These are phyloP conservation scores for Amiota minor DNA, from an alignment of 2,888 invertebrate species.

Conservation along the genomic window DNA sequence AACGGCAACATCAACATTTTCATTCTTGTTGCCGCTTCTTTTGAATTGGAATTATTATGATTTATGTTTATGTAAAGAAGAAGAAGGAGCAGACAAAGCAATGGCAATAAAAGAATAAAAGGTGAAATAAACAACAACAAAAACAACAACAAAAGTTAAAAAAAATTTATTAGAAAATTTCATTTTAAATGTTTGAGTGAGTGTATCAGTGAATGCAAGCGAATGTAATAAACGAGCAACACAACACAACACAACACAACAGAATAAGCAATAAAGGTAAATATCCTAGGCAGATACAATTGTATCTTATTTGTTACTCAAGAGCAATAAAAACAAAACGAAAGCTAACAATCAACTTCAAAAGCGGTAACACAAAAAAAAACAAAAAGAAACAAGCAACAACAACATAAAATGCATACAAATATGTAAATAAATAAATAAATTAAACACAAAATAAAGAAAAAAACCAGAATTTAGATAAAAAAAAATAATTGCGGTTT, in stretches of 20 bases:
- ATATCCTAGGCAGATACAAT: background rate
- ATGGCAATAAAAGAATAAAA: background rate
- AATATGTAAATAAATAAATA: conserved; percentile 25
- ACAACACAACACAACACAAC: background rate
- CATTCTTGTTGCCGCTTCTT: too few relatives aligned
- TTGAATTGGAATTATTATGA: conserved; percentile 31
- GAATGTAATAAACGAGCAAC: background rate
- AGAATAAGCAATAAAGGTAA: conserved; percentile 16
- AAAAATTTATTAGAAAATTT: background rate
- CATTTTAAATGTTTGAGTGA: too few relatives aligned
- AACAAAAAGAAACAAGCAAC: background rate
- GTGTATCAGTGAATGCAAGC: too few relatives aligned
- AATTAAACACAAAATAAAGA: conserved; percentile 32
- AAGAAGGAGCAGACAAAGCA: background rate
- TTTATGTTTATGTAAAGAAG: conserved; percentile 24
- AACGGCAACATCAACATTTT: background rate
- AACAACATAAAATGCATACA: conserved; percentile 9
- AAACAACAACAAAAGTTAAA: conserved; percentile 4
- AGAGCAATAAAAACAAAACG: conserved; percentile 5
- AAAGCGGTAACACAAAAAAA: background rate
- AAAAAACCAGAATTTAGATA: conserved; percentile 30
- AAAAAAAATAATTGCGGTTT: conserved; percentile 53
- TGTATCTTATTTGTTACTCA: background rate
- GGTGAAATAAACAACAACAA: conserved; percentile 9
- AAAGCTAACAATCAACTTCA: background rate